A percentile compares a stretch with the other conserved stretches of the same genome.
phyloP scores from a whole-genome alignment of 2,797 vertebrate species.

The Nasua narica region DNA sequence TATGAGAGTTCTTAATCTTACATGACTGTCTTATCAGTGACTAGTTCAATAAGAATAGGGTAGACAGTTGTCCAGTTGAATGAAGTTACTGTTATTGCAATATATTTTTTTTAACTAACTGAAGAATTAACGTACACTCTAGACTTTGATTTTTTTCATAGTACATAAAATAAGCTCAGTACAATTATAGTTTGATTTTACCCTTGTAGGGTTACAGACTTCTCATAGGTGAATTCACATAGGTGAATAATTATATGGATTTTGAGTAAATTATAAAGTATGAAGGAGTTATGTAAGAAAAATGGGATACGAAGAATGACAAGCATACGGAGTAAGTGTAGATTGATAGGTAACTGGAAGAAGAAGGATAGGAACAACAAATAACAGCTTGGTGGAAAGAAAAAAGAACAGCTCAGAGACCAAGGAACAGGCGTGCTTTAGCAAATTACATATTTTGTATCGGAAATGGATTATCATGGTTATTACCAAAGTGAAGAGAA shows the following conservation, averaged over 20 bases:
- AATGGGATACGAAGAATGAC: background rate
- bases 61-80: background rate
- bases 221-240: background rate
- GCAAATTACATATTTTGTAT: background rate
- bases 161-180: background rate
- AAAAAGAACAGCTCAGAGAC: background rate
- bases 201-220: background rate
- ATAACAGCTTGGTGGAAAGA: background rate
- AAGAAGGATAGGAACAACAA: background rate
- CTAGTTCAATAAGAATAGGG: background rate
- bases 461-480: background rate
- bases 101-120: background rate
- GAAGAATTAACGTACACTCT: background rate
- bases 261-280: background rate
- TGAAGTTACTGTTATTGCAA: background rate
- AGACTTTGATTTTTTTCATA: background rate
- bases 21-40: background rate
- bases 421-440: background rate
- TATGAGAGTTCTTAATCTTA: background rate
- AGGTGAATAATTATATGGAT: background rate
- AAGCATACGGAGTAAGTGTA: background rate
- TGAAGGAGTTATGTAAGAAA: background rate
- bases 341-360: background rate
- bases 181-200: background rate
- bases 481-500: background rate